phyloP scores from a whole-genome alignment of 2,888 invertebrate species.

The Sesia apiformis region DNA sequence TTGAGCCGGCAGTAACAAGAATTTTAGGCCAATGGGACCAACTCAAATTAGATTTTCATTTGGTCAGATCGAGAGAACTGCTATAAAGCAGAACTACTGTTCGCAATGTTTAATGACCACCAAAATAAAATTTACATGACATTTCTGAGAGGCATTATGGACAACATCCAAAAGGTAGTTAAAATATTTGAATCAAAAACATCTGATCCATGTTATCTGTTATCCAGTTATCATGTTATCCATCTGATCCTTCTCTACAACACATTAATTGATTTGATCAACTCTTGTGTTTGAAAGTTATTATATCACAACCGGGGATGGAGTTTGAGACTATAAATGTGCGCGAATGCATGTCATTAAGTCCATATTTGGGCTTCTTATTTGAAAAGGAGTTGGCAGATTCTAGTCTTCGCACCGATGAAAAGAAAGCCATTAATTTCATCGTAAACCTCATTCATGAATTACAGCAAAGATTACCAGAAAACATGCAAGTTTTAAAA shows the following conservation, averaged over 20 bases:
- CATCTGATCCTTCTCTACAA: neutral
- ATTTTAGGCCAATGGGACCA: too few relatives aligned
- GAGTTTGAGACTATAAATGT: neutral
- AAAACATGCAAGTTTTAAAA: neutral
- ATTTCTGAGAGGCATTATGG: neutral
- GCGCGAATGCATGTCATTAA: neutral
- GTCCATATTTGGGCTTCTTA: neutral
- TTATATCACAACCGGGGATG: neutral
- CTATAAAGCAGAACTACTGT: too few relatives aligned
- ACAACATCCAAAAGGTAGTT: neutral
- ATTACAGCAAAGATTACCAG: neutral
- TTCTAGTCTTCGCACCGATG: neutral
- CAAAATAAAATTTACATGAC: constrained; percentile 7
- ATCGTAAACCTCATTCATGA: neutral
- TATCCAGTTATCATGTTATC: too few relatives aligned
- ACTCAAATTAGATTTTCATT: neutral
- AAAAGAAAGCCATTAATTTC: neutral
- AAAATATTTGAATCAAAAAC: neutral
- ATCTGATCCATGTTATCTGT: neutral
- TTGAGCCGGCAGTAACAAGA: constrained; percentile 12
- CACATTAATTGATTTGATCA: neutral
- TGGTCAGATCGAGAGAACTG: too few relatives aligned
- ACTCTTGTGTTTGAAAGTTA: neutral
- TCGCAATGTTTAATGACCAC: too few relatives aligned
- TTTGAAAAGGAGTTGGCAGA: neutral